Evolutionary conservation across 2,888 invertebrate species (phyloP).

Genomic region (Chloroclystis v-ata): DNA sequence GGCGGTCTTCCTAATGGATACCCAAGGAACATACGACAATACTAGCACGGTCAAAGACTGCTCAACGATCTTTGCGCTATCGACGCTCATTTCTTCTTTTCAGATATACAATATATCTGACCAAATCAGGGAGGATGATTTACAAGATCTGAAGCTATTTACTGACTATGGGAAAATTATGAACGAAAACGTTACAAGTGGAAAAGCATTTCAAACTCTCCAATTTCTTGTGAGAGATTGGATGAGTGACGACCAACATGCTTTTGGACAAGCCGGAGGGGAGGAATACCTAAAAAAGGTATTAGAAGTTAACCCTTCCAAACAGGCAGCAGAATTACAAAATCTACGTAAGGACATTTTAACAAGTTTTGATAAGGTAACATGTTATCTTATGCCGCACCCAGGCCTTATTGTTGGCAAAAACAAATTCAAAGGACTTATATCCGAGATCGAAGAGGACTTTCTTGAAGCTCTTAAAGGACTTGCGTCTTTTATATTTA

Average conservation of each 20-base stretch:
- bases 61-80: constrained; percentile 83
- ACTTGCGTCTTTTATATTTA: constrained; percentile 89
- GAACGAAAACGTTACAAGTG: background rate
- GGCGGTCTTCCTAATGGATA: constrained; percentile 66
- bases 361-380: constrained; percentile 89
- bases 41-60: constrained; percentile 95
- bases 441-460: constrained; percentile 82
- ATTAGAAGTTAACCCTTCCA: background rate
- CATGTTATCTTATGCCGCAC: constrained; percentile 96
- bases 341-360: constrained; percentile 89
- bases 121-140: constrained; percentile 88
- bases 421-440: constrained; percentile 81
- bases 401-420: constrained; percentile 95
- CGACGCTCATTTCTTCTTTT: constrained; percentile 95
- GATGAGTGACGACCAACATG: background rate
- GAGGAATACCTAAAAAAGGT: background rate
- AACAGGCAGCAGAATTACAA: constrained; percentile 82
- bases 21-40: constrained; percentile 96
- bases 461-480: constrained; percentile 87
- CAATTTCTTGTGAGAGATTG: background rate
- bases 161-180: background rate
- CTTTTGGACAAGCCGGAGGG: background rate
- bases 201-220: background rate
- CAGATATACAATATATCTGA: constrained; percentile 89
- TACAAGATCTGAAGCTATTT: constrained; percentile 87